phyloP scores from a whole-genome alignment of 2,113 vertebrate genomes.

The Gobius niger region DNA sequence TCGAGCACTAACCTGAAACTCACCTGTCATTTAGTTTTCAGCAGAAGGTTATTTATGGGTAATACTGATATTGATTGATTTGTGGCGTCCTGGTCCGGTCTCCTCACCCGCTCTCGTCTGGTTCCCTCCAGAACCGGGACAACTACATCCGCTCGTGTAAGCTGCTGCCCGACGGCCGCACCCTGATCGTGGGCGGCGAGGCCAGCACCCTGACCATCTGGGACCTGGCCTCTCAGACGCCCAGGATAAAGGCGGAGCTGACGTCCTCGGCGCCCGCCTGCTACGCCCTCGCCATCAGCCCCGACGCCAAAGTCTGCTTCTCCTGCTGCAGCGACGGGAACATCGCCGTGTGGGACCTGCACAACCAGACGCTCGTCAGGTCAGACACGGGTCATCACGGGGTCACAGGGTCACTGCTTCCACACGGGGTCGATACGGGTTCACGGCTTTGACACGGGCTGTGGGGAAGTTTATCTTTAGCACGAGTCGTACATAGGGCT shows the following conservation, averaged over 20 bases:
- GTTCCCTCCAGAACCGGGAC: constrained; percentile 86
- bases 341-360: constrained; percentile 96
- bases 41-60: too few species aligned
- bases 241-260: constrained; percentile 94
- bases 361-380: constrained; percentile 97
- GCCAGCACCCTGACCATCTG: constrained; percentile 97
- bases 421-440: too few species aligned
- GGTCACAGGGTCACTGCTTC: too few species aligned
- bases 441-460: too few species aligned
- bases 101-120: too few species aligned
- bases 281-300: constrained; percentile 96
- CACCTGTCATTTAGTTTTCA: too few species aligned
- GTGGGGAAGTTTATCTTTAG: too few species aligned
- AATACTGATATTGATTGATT: too few species aligned
- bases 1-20: too few species aligned
- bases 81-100: too few species aligned
- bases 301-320: constrained; percentile 97
- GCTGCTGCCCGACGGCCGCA: constrained; percentile 93
- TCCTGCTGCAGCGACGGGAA: constrained; percentile 98
- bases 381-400: constrained; percentile 53
- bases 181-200: constrained; percentile 93
- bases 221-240: constrained; percentile 94
- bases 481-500: too few species aligned
- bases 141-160: constrained; percentile 99
- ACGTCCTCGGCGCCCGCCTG: constrained; percentile 94